Base-by-base conservation (phyloP, 92 coral and sea anemone species). In the Zoanthus sociatus region DNA sequence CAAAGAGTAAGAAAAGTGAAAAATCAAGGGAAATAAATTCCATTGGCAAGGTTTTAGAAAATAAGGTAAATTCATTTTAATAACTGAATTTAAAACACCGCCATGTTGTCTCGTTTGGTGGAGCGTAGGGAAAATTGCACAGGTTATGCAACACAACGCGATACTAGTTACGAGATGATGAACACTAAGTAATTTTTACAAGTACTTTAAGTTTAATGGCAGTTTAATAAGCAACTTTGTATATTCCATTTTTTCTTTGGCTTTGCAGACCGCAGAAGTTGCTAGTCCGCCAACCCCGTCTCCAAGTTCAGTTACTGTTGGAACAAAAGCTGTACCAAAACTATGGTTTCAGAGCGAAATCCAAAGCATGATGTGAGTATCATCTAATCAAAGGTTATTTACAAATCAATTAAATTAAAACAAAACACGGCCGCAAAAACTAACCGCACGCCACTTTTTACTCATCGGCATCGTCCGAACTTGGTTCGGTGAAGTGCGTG, bases 301-400 rank as follows among this genome's bases (percentile, higher is more conserved):
- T 8, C 95, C 95, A 63, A 92, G 94, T 81, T 92, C 99, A 42
- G 90, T 93, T 53, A 90, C 82, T 91, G 84, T 89, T 83, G 91
- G 88, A 51, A 33, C 92, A 45, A 95, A 91, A 89, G 88, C 82
- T 69, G 72, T 78, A 70, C 94, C 97, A 16, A 97, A 97, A 88
- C 87, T 95, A 50, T 97, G 99, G 97, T 97, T 97, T 89, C 99
- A 97, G 84, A 88, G 87, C 78, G 99, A 97, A 88, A 97, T 97
- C 32, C 93, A 90, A 71, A 95, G 95, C 68, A 97, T 97, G 99
- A 97, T 97, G 99, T 97, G 88, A 97, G 99, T 97, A 90, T 5
- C 33, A 50, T 16, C 8, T 21, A 83, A 46, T 82, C 44, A 78
- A 13, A 81, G 37, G 60, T 26, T 81, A 67, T 81, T 81, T 81